Evolutionary conservation across 2,888 invertebrate species (phyloP).

Genomic region (Graphium colonna): DNA sequence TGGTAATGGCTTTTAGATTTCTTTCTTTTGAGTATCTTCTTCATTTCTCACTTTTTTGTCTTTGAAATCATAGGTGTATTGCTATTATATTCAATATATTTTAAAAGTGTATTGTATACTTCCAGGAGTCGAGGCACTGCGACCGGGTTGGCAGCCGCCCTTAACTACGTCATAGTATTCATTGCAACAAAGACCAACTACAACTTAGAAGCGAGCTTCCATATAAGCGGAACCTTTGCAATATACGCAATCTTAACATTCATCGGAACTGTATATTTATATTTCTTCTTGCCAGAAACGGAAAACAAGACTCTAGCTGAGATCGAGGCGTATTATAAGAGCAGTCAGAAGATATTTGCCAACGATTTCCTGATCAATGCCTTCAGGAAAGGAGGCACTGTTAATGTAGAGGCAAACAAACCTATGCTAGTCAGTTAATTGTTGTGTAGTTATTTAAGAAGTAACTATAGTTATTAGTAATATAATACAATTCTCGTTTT

Average conservation of each 20-base stretch:
- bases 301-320: slow-evolving; percentile 73
- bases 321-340: slow-evolving; percentile 72
- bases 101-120: too few relatives aligned
- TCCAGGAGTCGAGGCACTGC: slow-evolving; percentile 76
- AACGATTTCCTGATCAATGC: slow-evolving; percentile 65
- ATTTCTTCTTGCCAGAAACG: slow-evolving; percentile 77
- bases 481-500: not conserved
- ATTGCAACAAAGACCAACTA: slow-evolving; percentile 75
- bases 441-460: slow-evolving; percentile 1
- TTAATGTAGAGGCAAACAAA: slow-evolving; percentile 44
- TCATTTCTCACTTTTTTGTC: too few relatives aligned
- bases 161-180: slow-evolving; percentile 71
- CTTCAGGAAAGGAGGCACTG: slow-evolving; percentile 50
- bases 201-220: slow-evolving; percentile 66
- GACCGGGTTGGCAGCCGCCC: slow-evolving; percentile 73
- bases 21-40: too few relatives aligned
- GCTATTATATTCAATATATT: too few relatives aligned
- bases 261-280: slow-evolving; percentile 70
- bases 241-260: slow-evolving; percentile 66
- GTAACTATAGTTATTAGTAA: not conserved
- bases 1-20: too few relatives aligned
- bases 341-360: slow-evolving; percentile 59
- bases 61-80: too few relatives aligned
- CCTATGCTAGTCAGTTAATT: slow-evolving; percentile 59
- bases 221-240: slow-evolving; percentile 71